Base-by-base conservation (phyloP, 2,113 vertebrate species). In the Lophochroa leadbeateri region DNA sequence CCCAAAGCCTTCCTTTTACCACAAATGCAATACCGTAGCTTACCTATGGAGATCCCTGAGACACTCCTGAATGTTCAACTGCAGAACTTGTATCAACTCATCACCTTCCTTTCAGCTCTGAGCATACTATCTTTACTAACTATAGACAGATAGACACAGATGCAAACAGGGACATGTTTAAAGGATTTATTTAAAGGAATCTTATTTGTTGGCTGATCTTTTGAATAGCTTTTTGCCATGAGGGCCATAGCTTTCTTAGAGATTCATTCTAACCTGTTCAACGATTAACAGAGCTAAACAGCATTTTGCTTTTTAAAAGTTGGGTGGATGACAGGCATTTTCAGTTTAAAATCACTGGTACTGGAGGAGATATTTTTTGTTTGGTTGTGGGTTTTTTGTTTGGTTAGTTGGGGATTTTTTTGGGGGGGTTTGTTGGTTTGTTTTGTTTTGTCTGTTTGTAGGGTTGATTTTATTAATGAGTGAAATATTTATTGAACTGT, bases 241-340 rank as follows among this genome's bases (percentile, higher is more conserved):
- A 72, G 46, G n/a, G 25, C 46, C 33, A 63, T 92, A 53, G 44
- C 29, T 86, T 95, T 29, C 92, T 88, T 72, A 81, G 44, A 86
- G 20, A 41, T 77, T 41, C 13, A 79, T 63, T 74, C 29, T 49
- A 82, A 65, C 13, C 43, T 80, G 4, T 64, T 90, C 70, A 86
- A 50, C 7, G 11, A 88, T 61, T 92, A 85, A 86, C 49, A 86
- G 46, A 23, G 76, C 43, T 64, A 79, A 91, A 67, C 39, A 61
- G 43, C 33, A 35, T 96, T 93, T 72, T 94, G 50, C 43, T 96
- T 95, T 97, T 94, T 68, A 76, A 65, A 91, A 69, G 52, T 23
- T 71, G 70, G 9, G 49, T 49, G 18, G 17, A 63, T 35, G 37
- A 74, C 29, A 82, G 76, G 8, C 16, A 21, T 50, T 75, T 67